Evolutionary conservation across 1,140 invertebrate species (phyloP).

Genomic region (Leptinotarsa lineolata): DNA sequence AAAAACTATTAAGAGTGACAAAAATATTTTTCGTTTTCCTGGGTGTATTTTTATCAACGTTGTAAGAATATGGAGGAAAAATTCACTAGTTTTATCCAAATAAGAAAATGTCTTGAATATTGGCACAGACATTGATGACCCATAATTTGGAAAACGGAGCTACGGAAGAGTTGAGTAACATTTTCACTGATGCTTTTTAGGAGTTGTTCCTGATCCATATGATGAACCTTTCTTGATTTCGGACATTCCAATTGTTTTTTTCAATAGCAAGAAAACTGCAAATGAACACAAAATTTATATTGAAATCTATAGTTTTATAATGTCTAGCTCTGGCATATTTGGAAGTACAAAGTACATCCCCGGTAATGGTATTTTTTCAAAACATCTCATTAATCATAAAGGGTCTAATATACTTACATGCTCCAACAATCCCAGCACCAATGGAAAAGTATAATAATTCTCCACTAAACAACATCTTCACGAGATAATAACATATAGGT

Average conservation of each 20-base stretch:
- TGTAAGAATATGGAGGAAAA: neutral
- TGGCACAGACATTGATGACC: slow-evolving; percentile 22
- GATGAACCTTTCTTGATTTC: slow-evolving; percentile 82
- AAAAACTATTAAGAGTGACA: too few relatives aligned
- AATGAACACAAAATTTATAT: slow-evolving; percentile 40
- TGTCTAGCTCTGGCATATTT: too few relatives aligned
- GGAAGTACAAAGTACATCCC: too few relatives aligned
- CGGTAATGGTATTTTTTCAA: too few relatives aligned
- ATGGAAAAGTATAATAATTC: slow-evolving; percentile 73
- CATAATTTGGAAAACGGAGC: neutral
- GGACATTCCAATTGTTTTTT: slow-evolving; percentile 80
- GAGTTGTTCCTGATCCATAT: slow-evolving; percentile 65
- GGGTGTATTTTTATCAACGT: too few relatives aligned
- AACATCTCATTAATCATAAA: neutral
- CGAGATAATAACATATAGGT: slow-evolving; percentile 72
- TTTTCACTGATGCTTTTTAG: slow-evolving; percentile 42
- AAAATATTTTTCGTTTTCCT: too few relatives aligned
- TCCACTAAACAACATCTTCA: slow-evolving; percentile 71
- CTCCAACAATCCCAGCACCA: slow-evolving; percentile 66
- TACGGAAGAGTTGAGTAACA: neutral
- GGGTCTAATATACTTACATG: slow-evolving; percentile 68
- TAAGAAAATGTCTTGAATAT: neutral
- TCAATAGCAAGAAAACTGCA: slow-evolving; percentile 78
- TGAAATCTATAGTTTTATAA: too few relatives aligned
- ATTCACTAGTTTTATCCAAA: neutral